Conservation (phyloP, 1,140 invertebrate species). For the Macrocentrus cingulum region DNA sequence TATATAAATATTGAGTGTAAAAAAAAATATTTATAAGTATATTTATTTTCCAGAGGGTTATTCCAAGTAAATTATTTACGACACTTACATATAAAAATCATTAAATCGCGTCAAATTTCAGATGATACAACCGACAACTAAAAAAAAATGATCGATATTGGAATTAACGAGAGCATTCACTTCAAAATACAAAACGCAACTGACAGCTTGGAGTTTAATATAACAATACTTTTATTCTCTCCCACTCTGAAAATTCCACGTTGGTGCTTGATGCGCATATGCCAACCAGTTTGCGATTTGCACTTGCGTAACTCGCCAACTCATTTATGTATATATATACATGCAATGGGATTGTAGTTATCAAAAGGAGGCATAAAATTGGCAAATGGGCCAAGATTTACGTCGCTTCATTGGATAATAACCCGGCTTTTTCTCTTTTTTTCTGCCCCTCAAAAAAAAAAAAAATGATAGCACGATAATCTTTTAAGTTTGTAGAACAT, state of each 20-base stretch:
- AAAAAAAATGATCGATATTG: background rate
- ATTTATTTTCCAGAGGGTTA: no score
- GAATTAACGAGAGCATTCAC: background rate
- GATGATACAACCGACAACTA: no score
- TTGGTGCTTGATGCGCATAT: constrained; percentile 28
- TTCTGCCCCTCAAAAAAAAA: no score
- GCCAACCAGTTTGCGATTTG: constrained; percentile 25
- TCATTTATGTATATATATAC: background rate
- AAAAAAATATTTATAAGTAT: background rate
- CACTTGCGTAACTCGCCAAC: constrained; percentile 13
- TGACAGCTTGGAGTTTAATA: constrained; percentile 9
- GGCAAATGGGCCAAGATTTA: background rate
- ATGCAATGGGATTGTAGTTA: background rate
- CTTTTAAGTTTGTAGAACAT: no score
- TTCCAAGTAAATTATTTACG: background rate
- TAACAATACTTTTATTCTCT: constrained; percentile 15
- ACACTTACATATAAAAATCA: background rate
- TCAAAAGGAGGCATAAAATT: background rate
- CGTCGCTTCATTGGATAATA: background rate
- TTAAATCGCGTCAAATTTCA: no score
- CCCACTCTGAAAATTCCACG: constrained; percentile 13
- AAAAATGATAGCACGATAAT: background rate
- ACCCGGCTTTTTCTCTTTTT: background rate
- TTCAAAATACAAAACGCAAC: background rate
- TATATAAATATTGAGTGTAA: background rate